phyloP scores from a whole-genome alignment of 2,888 invertebrate species.

The Hoplodrina ambigua region DNA sequence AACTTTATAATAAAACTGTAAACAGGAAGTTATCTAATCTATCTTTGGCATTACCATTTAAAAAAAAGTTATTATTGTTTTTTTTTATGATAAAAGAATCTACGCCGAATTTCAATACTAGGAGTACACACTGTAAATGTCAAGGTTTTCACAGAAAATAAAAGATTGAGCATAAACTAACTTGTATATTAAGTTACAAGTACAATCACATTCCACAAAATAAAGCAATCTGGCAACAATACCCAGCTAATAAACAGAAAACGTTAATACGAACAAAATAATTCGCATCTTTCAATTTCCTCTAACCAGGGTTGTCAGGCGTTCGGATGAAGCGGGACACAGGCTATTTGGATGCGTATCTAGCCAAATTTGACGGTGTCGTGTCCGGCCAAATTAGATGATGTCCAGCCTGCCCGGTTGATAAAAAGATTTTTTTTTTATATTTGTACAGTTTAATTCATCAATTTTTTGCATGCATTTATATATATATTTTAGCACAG shows the following conservation, averaged over 20 bases:
- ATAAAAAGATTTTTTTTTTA: too few relatives aligned
- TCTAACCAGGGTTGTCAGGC: neutral
- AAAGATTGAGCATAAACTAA: too few relatives aligned
- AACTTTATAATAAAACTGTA: neutral
- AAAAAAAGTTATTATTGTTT: too few relatives aligned
- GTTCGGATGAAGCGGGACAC: neutral
- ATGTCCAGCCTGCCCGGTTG: neutral
- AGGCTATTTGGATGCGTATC: neutral
- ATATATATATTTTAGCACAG: too few relatives aligned
- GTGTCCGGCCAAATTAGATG: too few relatives aligned
- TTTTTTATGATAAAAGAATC: too few relatives aligned
- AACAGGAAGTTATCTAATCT: too few relatives aligned
- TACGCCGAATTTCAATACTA: too few relatives aligned
- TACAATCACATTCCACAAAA: neutral
- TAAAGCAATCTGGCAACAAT: neutral
- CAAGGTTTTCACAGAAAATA: neutral
- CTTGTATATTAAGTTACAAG: neutral
- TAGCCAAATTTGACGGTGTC: too few relatives aligned
- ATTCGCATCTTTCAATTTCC: slow-evolving; percentile 18
- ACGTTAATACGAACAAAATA: slow-evolving; percentile 13
- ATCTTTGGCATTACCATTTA: too few relatives aligned
- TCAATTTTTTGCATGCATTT: too few relatives aligned
- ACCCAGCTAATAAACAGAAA: neutral
- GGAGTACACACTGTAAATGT: neutral
- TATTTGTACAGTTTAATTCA: too few relatives aligned